Base-by-base conservation (phyloP, 1,140 invertebrate species). In the Conopomorpha cramerella region DNA sequence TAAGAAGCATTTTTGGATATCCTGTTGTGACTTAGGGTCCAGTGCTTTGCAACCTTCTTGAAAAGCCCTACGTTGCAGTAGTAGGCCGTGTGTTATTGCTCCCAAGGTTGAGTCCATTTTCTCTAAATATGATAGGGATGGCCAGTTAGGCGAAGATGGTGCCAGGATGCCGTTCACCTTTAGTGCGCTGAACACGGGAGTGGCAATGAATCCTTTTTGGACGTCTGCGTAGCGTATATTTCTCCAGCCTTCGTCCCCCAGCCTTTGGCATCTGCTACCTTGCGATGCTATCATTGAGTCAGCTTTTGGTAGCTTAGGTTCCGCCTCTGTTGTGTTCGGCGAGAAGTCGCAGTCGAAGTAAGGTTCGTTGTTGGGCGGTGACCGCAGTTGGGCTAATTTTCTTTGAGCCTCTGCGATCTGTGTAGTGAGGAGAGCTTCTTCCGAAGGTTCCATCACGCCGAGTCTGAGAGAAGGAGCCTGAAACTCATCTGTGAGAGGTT, bases 1-100 rank as follows among this genome's bases (percentile, higher is more conserved):
- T 10, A 15, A 34, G n/a, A 26, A 23, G 3, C 10, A 12, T 12
- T 26, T 34, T 19, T 25, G 12, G 10, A 26, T 12, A 11, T 34
- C 14, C 6, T 34, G 11, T 10, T 10, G 3, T 1, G 25, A 8
- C 1, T 27, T 11, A 8, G 30, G 34, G 3, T 16, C 2, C 2
- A 34, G 13, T 8, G 16, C 13, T 1, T 30, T 17, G 2, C 29
- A 1, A 12, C 23, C 32, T 15, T 39, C 38, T 4, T 2, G 8
- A 3, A 39, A 19, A 15, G 4, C 16, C 11, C 34, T 30, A 2
- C 38, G 12, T 13, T 39, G 38, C 7, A 8, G n/a, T 8, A 39
- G 11, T 4, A 39, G 38, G 8, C 38, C 38, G 17, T 39, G 31
- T 2, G 27, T 15, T 8, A 39, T 39, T 10, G 38, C 26, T 2